A percentile compares a stretch with the other conserved stretches of the same genome.
Conservation (phyloP, 2,888 invertebrate species). For the Chrysolina americana region DNA sequence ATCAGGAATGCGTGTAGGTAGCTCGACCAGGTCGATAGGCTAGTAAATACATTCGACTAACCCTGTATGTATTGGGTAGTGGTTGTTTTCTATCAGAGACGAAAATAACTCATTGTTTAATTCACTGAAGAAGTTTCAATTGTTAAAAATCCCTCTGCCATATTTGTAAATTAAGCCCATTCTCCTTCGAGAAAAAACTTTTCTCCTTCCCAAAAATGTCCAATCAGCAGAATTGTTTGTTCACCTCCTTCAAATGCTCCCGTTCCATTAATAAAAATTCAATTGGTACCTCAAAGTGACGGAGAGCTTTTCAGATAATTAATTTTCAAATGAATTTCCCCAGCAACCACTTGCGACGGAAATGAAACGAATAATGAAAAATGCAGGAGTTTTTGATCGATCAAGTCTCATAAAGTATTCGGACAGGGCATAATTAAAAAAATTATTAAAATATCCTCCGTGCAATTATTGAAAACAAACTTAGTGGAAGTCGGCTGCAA, state of each 20-base stretch:
- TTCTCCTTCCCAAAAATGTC: no score
- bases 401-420: not conserved
- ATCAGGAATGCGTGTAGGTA: no score
- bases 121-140: no score
- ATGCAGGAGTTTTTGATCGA: not conserved
- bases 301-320: not conserved
- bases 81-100: no score
- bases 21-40: no score
- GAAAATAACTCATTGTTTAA: no score
- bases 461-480: not conserved
- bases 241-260: not conserved
- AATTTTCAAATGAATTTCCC: not conserved
- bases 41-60: no score
- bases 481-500: not conserved
- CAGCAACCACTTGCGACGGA: not conserved
- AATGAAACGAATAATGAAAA: constrained; percentile 16
- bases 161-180: no score
- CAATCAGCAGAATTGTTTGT: no score
- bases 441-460: not conserved
- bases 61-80: no score
- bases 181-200: no score
- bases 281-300: not conserved
- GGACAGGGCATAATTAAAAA: not conserved
- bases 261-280: not conserved
- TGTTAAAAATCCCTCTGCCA: no score